Evolutionary conservation across 2,888 invertebrate genomes (phyloP), one percentile per base, ranked within the genome.

Genomic region (Philopedon plagiatum): DNA sequence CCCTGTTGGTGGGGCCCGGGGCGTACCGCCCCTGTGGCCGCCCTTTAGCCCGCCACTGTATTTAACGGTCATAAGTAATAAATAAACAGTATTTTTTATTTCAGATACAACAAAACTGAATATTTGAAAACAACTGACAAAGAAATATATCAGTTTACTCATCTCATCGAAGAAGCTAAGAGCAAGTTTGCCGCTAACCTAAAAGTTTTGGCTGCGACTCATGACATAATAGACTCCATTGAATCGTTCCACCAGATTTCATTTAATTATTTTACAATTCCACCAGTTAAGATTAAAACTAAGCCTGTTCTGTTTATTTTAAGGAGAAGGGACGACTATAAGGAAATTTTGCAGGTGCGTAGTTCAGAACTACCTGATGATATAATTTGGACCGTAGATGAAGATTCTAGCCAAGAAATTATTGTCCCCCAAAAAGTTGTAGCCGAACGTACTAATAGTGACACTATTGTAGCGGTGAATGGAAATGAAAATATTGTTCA

Each of bases 191-290:
- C 93, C 0, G 86, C 90, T 5, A 92, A 90, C 76, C 87, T 95
- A 78, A 91, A 92, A 82, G 88, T 90, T 0, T 92, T 94, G 76
- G 85, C 89, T 9, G 88, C 91, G 73, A 92, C 94, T 0, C 95
- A 94, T 80, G 90, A 91, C 46, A 89, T 93, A 49, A 83, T 96
- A 68, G 93, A 94, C 79, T 90, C 90, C 62, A 88, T 96, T 15
- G 94, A 96, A 79, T 92, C 94, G 62, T 96, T 95, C 83, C 93
- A 92, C 69, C 94, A 94, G 80, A 90, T 96, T 68, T 89, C 91
- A 32, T 89, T 96, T 76, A 93, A 94, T 83, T 94, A 95, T 81
- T 91, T 92, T 80, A 87, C 91, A 15, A 86, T 95, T 72, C 91
- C 95, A 4, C 95, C 95, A 0, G 87, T 95, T 8, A 91, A 89